These are phyloP conservation scores for Squalus acanthias DNA, from an alignment of 2,797 vertebrate genomes.

Conservation along the genomic window DNA sequence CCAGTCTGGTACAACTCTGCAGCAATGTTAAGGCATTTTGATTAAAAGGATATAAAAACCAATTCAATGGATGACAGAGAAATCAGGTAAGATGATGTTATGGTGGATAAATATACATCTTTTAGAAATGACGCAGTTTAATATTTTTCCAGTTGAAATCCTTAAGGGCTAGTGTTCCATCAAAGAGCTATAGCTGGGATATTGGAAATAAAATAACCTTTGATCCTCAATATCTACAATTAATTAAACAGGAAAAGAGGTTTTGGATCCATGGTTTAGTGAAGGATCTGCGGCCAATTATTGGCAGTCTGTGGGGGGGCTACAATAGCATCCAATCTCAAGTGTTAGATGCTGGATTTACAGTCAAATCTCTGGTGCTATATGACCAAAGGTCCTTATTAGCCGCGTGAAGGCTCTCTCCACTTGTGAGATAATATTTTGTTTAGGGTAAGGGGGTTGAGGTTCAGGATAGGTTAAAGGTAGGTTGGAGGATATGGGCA, in stretches of 20 bases:
- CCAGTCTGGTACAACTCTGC: background rate
- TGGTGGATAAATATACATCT: background rate
- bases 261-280: background rate
- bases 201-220: background rate
- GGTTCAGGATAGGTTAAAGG: too few species aligned
- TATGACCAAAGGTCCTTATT: background rate
- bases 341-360: background rate
- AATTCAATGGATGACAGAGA: background rate
- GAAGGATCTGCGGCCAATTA: background rate
- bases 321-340: background rate
- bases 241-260: conserved; percentile 23
- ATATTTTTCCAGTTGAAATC: background rate
- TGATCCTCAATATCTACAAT: conserved; percentile 12
- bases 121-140: background rate
- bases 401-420: background rate
- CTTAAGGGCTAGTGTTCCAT: background rate
- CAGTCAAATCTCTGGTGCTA: background rate
- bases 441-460: too few species aligned
- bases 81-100: background rate
- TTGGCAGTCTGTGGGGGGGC: too few species aligned
- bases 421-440: background rate
- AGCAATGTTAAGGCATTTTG: background rate
- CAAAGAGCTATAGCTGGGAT: background rate
- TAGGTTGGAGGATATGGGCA: too few species aligned
- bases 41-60: conserved; percentile 1